phyloP scores from a whole-genome alignment of 1,140 invertebrate genomes.

The Sipha flava region DNA sequence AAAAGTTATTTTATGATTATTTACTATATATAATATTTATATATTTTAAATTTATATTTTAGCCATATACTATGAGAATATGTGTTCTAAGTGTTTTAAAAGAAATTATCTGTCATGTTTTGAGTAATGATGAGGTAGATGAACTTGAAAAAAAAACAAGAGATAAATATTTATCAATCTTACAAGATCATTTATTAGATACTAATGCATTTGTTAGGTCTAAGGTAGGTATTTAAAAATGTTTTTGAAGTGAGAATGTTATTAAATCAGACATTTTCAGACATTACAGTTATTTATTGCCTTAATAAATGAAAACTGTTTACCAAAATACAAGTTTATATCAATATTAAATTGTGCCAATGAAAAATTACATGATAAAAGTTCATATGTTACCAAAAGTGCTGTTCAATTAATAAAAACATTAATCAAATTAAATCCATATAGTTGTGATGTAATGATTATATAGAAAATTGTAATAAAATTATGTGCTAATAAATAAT shows the following conservation, averaged over 20 bases:
- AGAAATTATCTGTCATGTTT: slow-evolving; percentile 59
- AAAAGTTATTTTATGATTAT: not conserved
- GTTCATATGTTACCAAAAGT: slow-evolving; percentile 38
- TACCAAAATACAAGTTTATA: slow-evolving; percentile 35
- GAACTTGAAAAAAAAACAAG: slow-evolving; percentile 56
- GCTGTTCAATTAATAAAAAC: slow-evolving; percentile 37
- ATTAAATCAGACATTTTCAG: slow-evolving; percentile 32
- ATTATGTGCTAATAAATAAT: not conserved
- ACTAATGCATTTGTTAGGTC: slow-evolving; percentile 72
- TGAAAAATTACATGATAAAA: slow-evolving; percentile 38
- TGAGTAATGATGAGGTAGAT: slow-evolving; percentile 45
- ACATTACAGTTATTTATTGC: slow-evolving; percentile 37
- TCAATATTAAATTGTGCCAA: slow-evolving; percentile 34
- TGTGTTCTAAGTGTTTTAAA: slow-evolving; percentile 70
- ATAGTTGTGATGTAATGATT: slow-evolving; percentile 36
- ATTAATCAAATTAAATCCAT: slow-evolving; percentile 38
- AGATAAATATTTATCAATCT: slow-evolving; percentile 61
- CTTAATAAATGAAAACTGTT: slow-evolving; percentile 34
- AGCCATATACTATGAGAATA: slow-evolving; percentile 72
- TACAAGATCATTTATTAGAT: slow-evolving; percentile 76
- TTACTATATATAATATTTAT: not conserved
- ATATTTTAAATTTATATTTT: slow-evolving; percentile 23
- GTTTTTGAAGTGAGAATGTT: not conserved
- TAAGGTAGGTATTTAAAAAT: slow-evolving; percentile 48
- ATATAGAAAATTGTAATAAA: not conserved